phyloP scores from a whole-genome alignment of 2,113 vertebrate genomes.

The Ceuthmochares aereus region DNA sequence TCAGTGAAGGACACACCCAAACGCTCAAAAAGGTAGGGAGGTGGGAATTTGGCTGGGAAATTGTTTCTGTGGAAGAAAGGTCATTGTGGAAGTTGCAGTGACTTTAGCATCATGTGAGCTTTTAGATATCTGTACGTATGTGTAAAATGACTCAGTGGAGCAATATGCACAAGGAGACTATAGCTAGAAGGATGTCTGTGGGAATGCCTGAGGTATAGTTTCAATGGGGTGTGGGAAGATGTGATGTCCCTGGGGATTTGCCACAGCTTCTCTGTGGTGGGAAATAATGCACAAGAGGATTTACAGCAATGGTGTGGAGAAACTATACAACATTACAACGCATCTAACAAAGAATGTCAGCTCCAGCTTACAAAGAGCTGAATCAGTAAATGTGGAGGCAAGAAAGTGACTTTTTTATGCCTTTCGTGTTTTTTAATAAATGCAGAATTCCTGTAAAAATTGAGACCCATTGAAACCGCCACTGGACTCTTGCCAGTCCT shows the following conservation, averaged over 20 bases:
- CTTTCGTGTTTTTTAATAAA: not conserved
- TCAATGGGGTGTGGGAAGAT: not conserved
- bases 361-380: not conserved
- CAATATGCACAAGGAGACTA: not conserved
- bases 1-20: not conserved
- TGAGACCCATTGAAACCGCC: not conserved
- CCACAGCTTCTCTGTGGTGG: not conserved
- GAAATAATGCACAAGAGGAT: not conserved
- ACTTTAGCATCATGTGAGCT: constrained; percentile 18
- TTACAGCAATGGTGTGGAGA: not conserved
- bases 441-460: not conserved
- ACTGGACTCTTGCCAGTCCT: not conserved
- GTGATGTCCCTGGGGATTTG: not conserved
- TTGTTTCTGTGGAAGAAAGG: not conserved
- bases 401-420: not conserved
- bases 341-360: not conserved
- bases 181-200: not conserved
- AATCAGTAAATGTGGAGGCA: not conserved
- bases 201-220: not conserved
- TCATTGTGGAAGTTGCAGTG: not conserved
- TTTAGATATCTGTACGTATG: not conserved
- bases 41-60: not conserved
- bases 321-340: not conserved
- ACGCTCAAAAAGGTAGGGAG: not conserved
- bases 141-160: not conserved